A percentile compares a stretch with the other conserved stretches of the same genome.
phyloP scores from a whole-genome alignment of 2,113 vertebrate genomes.

The Epinephelus fuscoguttatus region DNA sequence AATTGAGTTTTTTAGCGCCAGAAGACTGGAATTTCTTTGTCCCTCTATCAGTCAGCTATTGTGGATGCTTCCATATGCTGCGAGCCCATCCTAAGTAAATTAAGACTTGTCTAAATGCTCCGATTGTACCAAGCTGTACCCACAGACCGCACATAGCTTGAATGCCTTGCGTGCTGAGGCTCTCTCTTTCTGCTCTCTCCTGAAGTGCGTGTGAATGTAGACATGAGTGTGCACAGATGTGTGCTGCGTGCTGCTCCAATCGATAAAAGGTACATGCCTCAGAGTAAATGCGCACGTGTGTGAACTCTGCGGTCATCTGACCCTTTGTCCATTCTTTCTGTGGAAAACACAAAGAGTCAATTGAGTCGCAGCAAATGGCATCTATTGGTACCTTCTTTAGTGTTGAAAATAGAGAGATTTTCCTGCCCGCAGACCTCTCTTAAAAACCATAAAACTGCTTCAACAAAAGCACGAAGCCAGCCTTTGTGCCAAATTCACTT shows the following conservation, averaged over 20 bases:
- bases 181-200: conserved; percentile 39
- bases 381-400: conserved; percentile 46
- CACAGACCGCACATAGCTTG: conserved; percentile 80
- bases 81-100: conserved; percentile 88
- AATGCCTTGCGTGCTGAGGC: conserved; percentile 78
- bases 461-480: conserved; percentile 25
- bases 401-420: conserved; percentile 42
- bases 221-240: conserved; percentile 52
- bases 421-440: conserved; percentile 39
- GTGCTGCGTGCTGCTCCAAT: conserved; percentile 57
- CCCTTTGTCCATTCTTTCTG: conserved; percentile 61
- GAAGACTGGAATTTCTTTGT: conserved; percentile 97
- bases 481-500: conserved; percentile 37
- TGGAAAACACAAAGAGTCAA: conserved; percentile 59
- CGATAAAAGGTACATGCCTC: conserved; percentile 63
- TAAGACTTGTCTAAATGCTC: conserved; percentile 91
- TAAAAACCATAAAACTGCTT: conserved; percentile 27
- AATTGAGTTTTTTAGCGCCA: conserved; percentile 90
- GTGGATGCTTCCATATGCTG: conserved; percentile 91
- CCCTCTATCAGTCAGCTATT: conserved; percentile 91
- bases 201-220: conserved; percentile 49
- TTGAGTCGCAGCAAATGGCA: conserved; percentile 56
- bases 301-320: conserved; percentile 67
- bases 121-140: conserved; percentile 87
- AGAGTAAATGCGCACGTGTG: conserved; percentile 54